These are phyloP conservation scores for Toxotes lorentzi DNA, from an alignment of 2,797 vertebrate species.

Conservation along the genomic window DNA sequence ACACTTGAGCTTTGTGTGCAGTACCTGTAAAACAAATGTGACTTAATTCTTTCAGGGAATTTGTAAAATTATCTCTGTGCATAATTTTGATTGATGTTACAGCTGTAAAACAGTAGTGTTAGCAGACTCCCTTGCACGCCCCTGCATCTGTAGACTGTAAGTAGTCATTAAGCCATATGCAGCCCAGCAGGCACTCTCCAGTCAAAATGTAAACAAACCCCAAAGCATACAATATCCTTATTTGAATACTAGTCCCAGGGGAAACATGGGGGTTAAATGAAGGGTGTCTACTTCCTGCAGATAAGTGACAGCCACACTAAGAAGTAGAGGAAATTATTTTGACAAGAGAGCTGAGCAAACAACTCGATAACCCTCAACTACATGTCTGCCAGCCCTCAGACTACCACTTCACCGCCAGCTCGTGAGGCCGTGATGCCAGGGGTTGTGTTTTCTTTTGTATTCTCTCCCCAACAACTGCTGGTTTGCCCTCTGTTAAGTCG, in stretches of 20 bases:
- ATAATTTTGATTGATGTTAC: slow-evolving; percentile 10
- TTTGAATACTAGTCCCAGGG: slow-evolving; percentile 38
- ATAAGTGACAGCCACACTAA: slow-evolving; percentile 65
- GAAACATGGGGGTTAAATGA: slow-evolving; percentile 60
- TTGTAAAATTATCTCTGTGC: neutral
- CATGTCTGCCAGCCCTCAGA: slow-evolving; percentile 46
- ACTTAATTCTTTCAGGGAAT: neutral
- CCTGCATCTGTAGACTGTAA: slow-evolving; percentile 13
- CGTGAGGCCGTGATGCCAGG: slow-evolving; percentile 24
- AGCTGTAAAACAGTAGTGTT: slow-evolving; percentile 4
- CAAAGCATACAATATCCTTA: slow-evolving; percentile 4
- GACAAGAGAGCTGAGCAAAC: slow-evolving; percentile 58
- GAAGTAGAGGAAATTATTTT: slow-evolving; percentile 59
- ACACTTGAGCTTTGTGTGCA: neutral
- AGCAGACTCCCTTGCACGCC: neutral
- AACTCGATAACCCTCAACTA: slow-evolving; percentile 50
- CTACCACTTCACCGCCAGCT: slow-evolving; percentile 14
- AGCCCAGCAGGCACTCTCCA: slow-evolving; percentile 29
- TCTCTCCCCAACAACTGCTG: slow-evolving; percentile 24
- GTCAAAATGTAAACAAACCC: slow-evolving; percentile 56
- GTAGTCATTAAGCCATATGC: slow-evolving; percentile 55
- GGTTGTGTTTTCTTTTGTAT: slow-evolving; percentile 37
- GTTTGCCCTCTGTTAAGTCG: slow-evolving; percentile 20
- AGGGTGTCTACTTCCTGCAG: slow-evolving; percentile 78
- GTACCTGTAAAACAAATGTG: neutral